Conservation (phyloP, 2,113 vertebrate genomes). For the Hemichromis elongatus region DNA sequence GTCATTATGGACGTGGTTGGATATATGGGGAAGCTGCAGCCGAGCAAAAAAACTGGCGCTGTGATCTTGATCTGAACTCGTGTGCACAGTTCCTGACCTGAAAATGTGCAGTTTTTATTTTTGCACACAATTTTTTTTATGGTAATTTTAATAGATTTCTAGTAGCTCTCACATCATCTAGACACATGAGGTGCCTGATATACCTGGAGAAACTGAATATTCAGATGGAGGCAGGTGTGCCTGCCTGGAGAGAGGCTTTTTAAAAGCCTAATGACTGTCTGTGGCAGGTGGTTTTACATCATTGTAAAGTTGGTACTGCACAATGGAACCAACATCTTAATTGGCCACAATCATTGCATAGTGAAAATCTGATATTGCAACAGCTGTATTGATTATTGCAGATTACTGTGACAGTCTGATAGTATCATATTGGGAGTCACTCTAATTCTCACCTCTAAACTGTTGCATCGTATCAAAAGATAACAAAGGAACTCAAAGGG, state of each 20-base stretch:
- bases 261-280: no score
- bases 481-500: not conserved
- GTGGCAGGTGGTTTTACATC: not conserved
- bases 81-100: not conserved
- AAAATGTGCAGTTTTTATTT: slow-evolving; percentile 1
- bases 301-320: not conserved
- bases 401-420: no score
- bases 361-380: not conserved
- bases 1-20: slow-evolving; percentile 71
- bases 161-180: not conserved
- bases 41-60: not conserved
- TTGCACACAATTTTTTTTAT: not conserved
- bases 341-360: rapidly evolving
- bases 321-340: not conserved
- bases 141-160: not conserved
- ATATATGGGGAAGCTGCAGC: slow-evolving; percentile 47
- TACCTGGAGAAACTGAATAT: not conserved
- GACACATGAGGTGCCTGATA: not conserved
- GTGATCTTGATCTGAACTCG: slow-evolving; percentile 9
- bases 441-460: not conserved
- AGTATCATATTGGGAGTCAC: not conserved
- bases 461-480: not conserved
- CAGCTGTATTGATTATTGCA: not conserved
- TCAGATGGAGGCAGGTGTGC: not conserved
- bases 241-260: not conserved